A percentile compares a stretch with the other conserved stretches of the same genome.
phyloP scores from a whole-genome alignment of 1,140 invertebrate genomes.

The Marisa cornuarietis region DNA sequence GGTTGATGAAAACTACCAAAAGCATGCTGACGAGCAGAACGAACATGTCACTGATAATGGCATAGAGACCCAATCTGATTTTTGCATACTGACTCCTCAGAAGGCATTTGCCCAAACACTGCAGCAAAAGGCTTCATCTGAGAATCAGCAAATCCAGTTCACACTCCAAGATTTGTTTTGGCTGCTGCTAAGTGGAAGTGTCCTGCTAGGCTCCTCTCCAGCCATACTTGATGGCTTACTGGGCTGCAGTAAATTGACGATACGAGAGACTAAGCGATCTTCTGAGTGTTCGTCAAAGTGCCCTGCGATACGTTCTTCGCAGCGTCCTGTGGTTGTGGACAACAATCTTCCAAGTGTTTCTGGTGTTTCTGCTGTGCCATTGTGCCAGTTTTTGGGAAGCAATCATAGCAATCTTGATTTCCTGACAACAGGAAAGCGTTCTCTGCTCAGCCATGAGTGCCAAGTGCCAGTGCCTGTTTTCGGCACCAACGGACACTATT shows the following conservation, averaged over 20 bases:
- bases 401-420: slow-evolving; percentile 13
- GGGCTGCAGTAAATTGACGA: neutral
- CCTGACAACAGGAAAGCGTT: slow-evolving; percentile 20
- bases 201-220: neutral
- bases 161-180: neutral
- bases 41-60: too few species aligned
- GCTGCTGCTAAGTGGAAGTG: neutral
- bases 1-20: too few species aligned
- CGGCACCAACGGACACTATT: slow-evolving; percentile 19
- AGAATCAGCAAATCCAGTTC: neutral
- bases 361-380: slow-evolving; percentile 7
- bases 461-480: slow-evolving; percentile 19
- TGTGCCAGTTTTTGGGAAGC: neutral
- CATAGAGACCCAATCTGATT: too few species aligned
- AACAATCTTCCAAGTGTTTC: neutral
- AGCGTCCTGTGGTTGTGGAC: neutral
- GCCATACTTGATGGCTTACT: neutral
- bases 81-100: too few species aligned
- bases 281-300: neutral
- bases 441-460: neutral
- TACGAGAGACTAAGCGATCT: neutral
- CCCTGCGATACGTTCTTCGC: too few species aligned
- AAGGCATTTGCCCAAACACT: too few species aligned
- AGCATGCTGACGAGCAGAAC: too few species aligned
- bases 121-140: too few species aligned